Evolutionary conservation across 2,888 invertebrate genomes (phyloP).

Genomic region (Synergus japonicus): DNA sequence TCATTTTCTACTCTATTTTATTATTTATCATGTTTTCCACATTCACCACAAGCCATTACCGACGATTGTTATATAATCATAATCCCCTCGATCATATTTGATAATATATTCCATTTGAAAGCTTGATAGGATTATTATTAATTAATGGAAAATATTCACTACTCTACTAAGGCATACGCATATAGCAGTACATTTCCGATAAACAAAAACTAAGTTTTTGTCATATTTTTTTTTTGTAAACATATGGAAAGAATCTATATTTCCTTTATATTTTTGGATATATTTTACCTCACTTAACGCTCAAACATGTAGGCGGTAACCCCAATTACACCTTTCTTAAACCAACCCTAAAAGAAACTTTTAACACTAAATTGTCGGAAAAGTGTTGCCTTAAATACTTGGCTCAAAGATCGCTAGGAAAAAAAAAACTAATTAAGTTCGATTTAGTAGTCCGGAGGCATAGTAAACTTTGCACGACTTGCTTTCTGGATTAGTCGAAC

Average conservation of each 20-base stretch:
- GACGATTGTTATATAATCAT: slow-evolving; percentile 1
- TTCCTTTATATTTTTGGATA: neutral
- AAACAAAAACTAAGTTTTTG: too few relatives aligned
- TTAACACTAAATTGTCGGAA: slow-evolving; percentile 7
- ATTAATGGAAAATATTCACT: neutral
- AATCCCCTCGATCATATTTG: neutral
- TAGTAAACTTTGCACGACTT: slow-evolving; percentile 21
- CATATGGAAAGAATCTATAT: too few relatives aligned
- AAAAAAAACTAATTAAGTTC: slow-evolving; percentile 26
- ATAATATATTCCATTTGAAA: slow-evolving; percentile 10
- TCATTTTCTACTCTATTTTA: neutral
- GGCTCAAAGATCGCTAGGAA: neutral
- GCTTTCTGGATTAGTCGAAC: slow-evolving; percentile 12
- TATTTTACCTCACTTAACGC: neutral
- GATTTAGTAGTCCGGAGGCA: slow-evolving; percentile 16
- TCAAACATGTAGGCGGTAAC: neutral
- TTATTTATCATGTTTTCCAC: neutral
- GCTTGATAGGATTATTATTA: neutral
- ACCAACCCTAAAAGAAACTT: neutral
- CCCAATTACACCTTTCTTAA: neutral
- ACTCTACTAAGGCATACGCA: neutral
- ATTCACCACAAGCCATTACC: slow-evolving; percentile 15
- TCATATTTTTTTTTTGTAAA: too few relatives aligned
- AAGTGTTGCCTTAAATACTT: slow-evolving; percentile 14
- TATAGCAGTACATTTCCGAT: too few relatives aligned